Evolutionary conservation across 2,113 vertebrate genomes (phyloP).

Genomic region (Panurus biarmicus): DNA sequence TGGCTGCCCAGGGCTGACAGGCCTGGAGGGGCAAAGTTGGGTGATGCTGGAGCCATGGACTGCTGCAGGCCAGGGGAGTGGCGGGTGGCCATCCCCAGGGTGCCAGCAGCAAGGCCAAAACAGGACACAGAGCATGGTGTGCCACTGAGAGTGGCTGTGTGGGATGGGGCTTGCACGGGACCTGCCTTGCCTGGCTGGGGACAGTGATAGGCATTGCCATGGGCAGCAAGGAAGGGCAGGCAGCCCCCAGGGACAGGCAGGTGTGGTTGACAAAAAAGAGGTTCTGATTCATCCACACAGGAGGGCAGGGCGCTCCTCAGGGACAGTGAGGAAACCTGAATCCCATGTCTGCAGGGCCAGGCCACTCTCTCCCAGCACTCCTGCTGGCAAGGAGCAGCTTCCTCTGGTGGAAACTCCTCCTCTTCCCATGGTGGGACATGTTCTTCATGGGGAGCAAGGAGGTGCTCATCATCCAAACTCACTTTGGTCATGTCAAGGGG

Average conservation of each 20-base stretch:
- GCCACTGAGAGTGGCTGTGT: accelerated
- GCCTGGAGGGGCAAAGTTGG: background rate
- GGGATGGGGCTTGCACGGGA: accelerated
- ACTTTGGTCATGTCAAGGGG: background rate
- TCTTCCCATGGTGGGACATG: background rate
- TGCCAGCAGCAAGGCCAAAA: background rate
- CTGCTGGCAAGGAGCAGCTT: background rate
- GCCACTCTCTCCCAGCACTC: background rate
- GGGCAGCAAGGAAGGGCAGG: background rate
- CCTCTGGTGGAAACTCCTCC: background rate
- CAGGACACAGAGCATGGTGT: accelerated
- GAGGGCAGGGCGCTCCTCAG: accelerated
- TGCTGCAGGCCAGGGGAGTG: background rate
- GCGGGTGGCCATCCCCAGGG: no score
- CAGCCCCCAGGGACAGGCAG: background rate
- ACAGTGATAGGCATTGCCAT: accelerated
- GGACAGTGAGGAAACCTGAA: background rate
- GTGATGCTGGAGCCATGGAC: background rate
- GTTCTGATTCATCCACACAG: background rate
- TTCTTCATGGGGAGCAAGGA: background rate
- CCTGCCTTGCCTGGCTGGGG: background rate
- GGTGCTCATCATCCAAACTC: background rate
- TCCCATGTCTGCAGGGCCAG: background rate
- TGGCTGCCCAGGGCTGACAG: background rate
- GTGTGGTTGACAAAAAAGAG: background rate